Base-by-base conservation (phyloP, 2,888 invertebrate species). In the Melanophora roralis region DNA sequence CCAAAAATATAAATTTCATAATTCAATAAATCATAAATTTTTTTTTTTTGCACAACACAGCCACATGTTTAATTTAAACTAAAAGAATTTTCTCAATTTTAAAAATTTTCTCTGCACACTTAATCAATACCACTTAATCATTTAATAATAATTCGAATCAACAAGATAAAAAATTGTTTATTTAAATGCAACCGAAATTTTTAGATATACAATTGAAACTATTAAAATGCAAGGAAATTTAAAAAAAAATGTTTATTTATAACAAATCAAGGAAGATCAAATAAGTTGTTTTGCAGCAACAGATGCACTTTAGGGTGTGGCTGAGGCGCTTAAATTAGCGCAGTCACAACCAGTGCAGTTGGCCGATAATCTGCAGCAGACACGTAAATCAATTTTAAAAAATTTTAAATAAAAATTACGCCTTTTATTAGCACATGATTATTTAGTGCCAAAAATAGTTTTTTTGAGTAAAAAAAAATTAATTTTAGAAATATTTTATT, bases 341-440 rank as follows among this genome's bases (percentile, higher is more conserved):
- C 27, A 27, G 6, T 27, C 6, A 14, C 45, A 45, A 4, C 16
- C 4, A 21, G 11, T 36, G 57, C 43, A 11, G 65, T 5, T 9
- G 19, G 19, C 27, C 36, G 23, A 53, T 36, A 43, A 62, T 27
- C 45, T 64, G 34, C 47, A 47, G 47, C 64, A 73, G 69, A 65
- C 65, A 72, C 38, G 57, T 45, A 72, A 77, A 77, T 77, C 57
- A 77, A 60, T 57, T 40, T 12, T n/a, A 34, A 14, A 14, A 1
- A 34, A 45, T n/a, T 27, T n/a, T 1, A 9, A 16, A 45, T 45
- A 5, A 51, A 60, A 27, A 60, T 60, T 59, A 47, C 64, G 57
- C 57, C 69, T 64, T 64, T 78, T 74, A 69, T 64, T 65, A 74
- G 23, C 73, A 57, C 36, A 74, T 74, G 64, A 78, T 65, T 74